phyloP scores from a whole-genome alignment of 1,140 invertebrate species.

The Sarcophaga peregrina region DNA sequence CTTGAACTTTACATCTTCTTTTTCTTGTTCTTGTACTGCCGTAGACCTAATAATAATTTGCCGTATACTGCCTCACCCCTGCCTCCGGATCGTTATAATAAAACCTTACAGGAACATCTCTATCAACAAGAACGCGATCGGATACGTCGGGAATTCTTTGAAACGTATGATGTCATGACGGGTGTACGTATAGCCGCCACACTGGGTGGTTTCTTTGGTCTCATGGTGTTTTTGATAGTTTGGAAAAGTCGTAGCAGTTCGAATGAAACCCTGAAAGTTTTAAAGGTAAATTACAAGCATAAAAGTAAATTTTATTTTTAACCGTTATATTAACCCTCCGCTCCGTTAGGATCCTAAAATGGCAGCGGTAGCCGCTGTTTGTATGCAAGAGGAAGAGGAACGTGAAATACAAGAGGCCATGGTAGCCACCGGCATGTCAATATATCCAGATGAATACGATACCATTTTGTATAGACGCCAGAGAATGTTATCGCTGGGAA shows the following conservation, averaged over 20 bases:
- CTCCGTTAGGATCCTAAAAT: constrained; percentile 70
- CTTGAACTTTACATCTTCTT: too few relatives aligned
- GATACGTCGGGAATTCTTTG: constrained; percentile 83
- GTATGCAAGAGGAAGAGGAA: constrained; percentile 82
- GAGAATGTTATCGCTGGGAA: constrained; percentile 69
- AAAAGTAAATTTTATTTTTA: neutral
- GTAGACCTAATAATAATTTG: constrained; percentile 26
- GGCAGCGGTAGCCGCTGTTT: constrained; percentile 75
- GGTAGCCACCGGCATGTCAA: constrained; percentile 74
- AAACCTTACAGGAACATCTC: constrained; percentile 51
- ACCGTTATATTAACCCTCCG: neutral
- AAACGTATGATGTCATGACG: constrained; percentile 91
- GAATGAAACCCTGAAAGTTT: constrained; percentile 73
- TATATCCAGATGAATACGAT: constrained; percentile 69
- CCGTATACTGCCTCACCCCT: constrained; percentile 41
- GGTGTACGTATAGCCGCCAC: constrained; percentile 89
- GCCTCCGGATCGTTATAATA: constrained; percentile 47
- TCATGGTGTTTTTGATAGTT: constrained; percentile 87
- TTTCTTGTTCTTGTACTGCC: neutral
- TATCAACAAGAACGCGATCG: constrained; percentile 68
- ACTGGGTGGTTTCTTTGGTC: constrained; percentile 85
- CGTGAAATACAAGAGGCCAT: constrained; percentile 77
- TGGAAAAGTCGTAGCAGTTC: constrained; percentile 86
- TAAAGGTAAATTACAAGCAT: constrained; percentile 50
- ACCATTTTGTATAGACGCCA: constrained; percentile 69